phyloP scores from a whole-genome alignment of 2,888 invertebrate genomes.

The Drosophila planitibia region DNA sequence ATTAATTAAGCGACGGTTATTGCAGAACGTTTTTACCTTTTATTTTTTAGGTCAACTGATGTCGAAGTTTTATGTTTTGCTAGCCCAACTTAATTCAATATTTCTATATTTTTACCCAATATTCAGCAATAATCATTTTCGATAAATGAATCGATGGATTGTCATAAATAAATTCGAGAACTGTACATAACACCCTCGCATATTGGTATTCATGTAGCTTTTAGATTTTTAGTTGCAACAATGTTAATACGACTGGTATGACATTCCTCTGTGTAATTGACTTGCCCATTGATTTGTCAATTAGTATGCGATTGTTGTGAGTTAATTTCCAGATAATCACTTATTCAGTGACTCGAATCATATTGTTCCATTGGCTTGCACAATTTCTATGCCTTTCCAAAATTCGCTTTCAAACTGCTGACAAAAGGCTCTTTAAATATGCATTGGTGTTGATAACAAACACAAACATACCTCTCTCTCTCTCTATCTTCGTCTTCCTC shows the following conservation, averaged over 20 bases:
- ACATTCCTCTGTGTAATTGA: conserved; percentile 4
- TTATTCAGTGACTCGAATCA: conserved; percentile 37
- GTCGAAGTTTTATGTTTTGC: not conserved
- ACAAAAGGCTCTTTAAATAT: conserved; percentile 45
- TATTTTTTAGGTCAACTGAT: not conserved
- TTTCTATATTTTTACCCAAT: not conserved
- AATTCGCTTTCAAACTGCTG: conserved; percentile 21
- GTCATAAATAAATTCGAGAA: not conserved
- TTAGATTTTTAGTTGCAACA: not conserved
- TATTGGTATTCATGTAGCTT: not conserved
- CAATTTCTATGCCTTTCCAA: conserved; percentile 1
- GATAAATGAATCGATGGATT: not conserved
- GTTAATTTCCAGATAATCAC: conserved; percentile 33
- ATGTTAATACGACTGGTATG: conserved; percentile 8
- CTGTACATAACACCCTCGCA: not conserved
- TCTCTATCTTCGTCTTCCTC: not conserved
- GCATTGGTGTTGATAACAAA: conserved; percentile 32
- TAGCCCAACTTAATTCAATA: not conserved
- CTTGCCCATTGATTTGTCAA: conserved; percentile 35
- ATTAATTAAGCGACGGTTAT: conserved; percentile 32
- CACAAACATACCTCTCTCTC: not conserved
- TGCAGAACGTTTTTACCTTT: not conserved
- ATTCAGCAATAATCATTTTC: not conserved
- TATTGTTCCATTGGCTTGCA: not conserved
- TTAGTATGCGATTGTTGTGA: conserved; percentile 12